Evolutionary conservation across 2,113 vertebrate genomes (phyloP), one percentile per base, ranked within the genome.

Genomic region (Corythoichthys intestinalis): DNA sequence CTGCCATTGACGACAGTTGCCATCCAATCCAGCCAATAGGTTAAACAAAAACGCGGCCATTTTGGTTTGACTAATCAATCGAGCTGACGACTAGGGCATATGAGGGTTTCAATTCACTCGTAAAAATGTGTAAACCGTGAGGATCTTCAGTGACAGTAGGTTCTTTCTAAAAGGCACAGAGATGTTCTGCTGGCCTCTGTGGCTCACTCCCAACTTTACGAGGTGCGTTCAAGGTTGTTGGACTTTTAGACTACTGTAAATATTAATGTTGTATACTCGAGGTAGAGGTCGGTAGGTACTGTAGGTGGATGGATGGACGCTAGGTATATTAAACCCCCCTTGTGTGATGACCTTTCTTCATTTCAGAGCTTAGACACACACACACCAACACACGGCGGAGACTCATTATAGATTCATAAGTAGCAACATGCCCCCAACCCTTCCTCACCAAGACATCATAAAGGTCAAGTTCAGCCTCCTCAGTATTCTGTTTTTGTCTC

Each of bases 391-490:
- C 66, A 67, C 56, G 66, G 70, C 44, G 4, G 9, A 75, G 69
- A 46, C 67, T 86, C 86, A 89, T 89, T 88, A 90, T 52, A 87
- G 71, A 91, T 91, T 89, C 88, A 90, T 89, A 81, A 88, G 83
- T 75, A 82, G 69, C 85, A 74, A 82, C 82, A 80, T 84, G 81
- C 85, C 84, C 83, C 78, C 82, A 73, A 78, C 82, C 78, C 88
- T 77, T 83, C 89, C 85, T 85, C 87, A 82, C 87, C 75, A 89
- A 88, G 88, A 89, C 85, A 88, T 87, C 71, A 65, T 83, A 91
- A 90, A 91, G 89, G 89, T 91, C 88, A 91, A 87, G 83, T 86
- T 89, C 84, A 89, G 87, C 87, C 87, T 82, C 74, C 75, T 89
- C 79, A 77, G 82, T 79, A 80, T 86, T 86, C 85, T 79, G 66